Evolutionary conservation across 2,113 vertebrate genomes (phyloP).

Genomic region (Ovis canadensis): DNA sequence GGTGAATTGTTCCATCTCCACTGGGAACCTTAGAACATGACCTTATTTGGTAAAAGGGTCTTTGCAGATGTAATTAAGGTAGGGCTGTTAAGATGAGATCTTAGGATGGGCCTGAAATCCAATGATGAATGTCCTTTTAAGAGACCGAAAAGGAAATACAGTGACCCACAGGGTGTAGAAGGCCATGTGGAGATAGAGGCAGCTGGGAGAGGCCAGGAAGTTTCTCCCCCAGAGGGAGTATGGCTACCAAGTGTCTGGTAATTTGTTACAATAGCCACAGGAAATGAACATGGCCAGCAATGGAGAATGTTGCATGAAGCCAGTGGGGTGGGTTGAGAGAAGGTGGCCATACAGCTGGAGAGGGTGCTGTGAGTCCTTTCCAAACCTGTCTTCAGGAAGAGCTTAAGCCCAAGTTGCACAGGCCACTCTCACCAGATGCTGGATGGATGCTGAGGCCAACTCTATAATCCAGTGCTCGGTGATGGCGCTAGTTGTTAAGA

Average conservation of each 20-base stretch:
- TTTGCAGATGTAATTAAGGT: neutral
- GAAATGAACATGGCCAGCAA: neutral
- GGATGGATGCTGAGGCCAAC: neutral
- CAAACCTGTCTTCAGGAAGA: neutral
- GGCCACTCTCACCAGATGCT: neutral
- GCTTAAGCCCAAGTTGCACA: neutral
- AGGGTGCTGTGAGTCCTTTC: neutral
- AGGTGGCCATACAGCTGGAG: neutral
- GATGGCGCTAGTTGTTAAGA: neutral
- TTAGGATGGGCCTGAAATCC: neutral
- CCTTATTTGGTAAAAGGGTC: neutral
- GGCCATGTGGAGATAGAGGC: too few relatives aligned
- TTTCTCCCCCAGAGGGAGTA: fast-evolving
- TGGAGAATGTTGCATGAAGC: neutral
- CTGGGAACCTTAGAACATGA: neutral
- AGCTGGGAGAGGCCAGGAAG: neutral
- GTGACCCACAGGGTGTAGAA: neutral
- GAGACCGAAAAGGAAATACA: neutral
- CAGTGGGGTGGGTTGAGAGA: neutral
- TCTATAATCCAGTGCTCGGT: neutral
- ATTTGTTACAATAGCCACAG: neutral
- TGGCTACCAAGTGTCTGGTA: neutral
- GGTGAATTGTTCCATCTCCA: fast-evolving
- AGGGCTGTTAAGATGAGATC: neutral
- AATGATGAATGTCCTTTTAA: neutral